Evolutionary conservation across 2,888 invertebrate genomes (phyloP).

Genomic region (Bombylius discolor): DNA sequence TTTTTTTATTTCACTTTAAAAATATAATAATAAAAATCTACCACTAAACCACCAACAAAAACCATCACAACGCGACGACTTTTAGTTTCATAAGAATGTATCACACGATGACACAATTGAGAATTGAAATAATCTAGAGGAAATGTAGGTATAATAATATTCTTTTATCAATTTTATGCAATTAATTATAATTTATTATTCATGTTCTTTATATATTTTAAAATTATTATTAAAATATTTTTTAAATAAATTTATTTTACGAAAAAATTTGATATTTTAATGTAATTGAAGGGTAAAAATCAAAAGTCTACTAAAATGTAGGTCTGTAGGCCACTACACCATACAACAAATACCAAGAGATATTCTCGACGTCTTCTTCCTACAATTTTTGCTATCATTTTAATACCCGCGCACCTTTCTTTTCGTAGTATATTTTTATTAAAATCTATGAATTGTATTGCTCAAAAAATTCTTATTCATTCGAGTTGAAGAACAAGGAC

Average conservation of each 20-base stretch:
- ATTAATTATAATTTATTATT: too few relatives aligned
- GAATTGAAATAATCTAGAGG: background rate
- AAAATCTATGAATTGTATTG: background rate
- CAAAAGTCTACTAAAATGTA: constrained; percentile 12
- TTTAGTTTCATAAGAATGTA: background rate
- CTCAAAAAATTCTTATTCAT: background rate
- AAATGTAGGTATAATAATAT: too few relatives aligned
- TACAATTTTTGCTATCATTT: background rate
- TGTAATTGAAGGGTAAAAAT: background rate
- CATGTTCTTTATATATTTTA: too few relatives aligned
- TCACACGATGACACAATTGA: background rate
- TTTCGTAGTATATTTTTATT: background rate
- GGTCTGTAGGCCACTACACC: constrained; percentile 17
- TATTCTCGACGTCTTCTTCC: background rate
- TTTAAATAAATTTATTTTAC: too few relatives aligned
- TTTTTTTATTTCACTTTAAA: too few relatives aligned
- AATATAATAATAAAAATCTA: too few relatives aligned
- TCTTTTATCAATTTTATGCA: too few relatives aligned
- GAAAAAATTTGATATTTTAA: too few relatives aligned
- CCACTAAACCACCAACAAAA: background rate
- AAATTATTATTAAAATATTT: too few relatives aligned
- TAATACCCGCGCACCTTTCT: background rate
- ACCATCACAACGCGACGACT: background rate
- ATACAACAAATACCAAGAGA: constrained; percentile 3
- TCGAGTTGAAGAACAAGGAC: background rate